phyloP scores from a whole-genome alignment of 2,113 vertebrate genomes.

The Emydocephalus ijimae region DNA sequence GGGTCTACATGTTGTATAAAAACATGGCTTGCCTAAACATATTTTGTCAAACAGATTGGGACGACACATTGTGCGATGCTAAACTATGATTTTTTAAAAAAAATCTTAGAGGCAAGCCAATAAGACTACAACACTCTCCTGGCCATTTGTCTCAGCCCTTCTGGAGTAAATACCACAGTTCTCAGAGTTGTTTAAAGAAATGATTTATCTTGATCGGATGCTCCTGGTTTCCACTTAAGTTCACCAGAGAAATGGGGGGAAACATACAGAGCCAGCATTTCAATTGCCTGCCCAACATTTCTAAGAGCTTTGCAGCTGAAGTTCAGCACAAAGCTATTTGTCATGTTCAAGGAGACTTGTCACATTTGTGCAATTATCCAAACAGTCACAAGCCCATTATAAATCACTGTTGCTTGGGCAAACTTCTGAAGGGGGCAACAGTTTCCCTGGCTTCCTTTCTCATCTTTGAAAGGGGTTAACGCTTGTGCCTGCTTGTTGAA shows the following conservation, averaged over 20 bases:
- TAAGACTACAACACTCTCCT: neutral
- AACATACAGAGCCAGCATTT: neutral
- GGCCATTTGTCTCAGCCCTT: neutral
- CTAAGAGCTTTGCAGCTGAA: neutral
- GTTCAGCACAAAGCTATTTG: neutral
- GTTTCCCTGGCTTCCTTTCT: neutral
- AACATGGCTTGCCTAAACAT: neutral
- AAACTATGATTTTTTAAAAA: neutral
- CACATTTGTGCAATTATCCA: neutral
- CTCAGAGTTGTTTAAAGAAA: neutral
- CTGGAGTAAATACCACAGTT: neutral
- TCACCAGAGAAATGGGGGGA: neutral
- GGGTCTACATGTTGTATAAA: neutral
- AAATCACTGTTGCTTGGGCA: neutral
- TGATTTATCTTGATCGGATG: neutral
- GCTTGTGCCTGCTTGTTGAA: neutral
- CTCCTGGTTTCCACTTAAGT: neutral
- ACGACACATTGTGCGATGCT: neutral
- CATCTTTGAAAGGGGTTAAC: neutral
- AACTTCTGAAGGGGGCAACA: neutral
- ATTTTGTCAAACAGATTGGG: neutral
- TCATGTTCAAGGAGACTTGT: constrained; percentile 9
- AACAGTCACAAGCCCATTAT: neutral
- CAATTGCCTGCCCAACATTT: neutral
- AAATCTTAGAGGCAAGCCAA: neutral